A percentile compares a stretch with the other conserved stretches of the same genome.
These are phyloP conservation scores for Pocillopora damicornis DNA, from an alignment of 64 coral and sea anemone genomes.

Conservation along the genomic window DNA sequence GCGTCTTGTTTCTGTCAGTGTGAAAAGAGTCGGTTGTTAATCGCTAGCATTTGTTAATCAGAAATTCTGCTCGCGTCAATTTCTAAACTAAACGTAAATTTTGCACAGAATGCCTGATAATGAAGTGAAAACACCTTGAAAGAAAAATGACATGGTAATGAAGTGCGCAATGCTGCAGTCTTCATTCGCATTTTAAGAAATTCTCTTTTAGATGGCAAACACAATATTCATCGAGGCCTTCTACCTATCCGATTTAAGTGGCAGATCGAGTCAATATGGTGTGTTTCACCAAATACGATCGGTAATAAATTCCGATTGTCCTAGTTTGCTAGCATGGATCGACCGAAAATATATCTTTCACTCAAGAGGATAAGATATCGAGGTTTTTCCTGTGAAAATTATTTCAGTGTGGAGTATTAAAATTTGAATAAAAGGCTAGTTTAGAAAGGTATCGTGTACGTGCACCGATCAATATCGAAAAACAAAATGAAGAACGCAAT, in stretches of 20 bases:
- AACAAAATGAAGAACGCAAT: neutral
- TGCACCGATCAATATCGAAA: neutral
- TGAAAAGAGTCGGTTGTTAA: neutral
- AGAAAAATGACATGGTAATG: constrained; percentile 10
- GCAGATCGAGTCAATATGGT: neutral
- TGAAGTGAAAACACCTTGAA: constrained; percentile 3
- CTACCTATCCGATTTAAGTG: neutral
- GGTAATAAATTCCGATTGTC: neutral
- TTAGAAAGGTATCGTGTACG: neutral
- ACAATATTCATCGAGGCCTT: neutral
- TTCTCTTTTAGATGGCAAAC: neutral
- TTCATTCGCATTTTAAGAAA: neutral
- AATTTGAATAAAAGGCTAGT: neutral
- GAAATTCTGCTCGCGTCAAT: neutral
- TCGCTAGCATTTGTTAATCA: neutral
- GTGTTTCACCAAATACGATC: neutral
- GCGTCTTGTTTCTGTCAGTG: neutral
- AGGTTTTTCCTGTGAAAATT: neutral
- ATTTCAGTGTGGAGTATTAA: neutral
- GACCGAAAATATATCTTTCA: neutral
- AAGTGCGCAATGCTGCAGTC: neutral
- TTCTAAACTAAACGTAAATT: constrained; percentile 27
- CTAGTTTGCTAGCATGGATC: neutral
- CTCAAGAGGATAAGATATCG: neutral
- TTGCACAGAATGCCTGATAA: constrained; percentile 4